Conservation (phyloP, 2,113 vertebrate genomes). For the Scomber colias region DNA sequence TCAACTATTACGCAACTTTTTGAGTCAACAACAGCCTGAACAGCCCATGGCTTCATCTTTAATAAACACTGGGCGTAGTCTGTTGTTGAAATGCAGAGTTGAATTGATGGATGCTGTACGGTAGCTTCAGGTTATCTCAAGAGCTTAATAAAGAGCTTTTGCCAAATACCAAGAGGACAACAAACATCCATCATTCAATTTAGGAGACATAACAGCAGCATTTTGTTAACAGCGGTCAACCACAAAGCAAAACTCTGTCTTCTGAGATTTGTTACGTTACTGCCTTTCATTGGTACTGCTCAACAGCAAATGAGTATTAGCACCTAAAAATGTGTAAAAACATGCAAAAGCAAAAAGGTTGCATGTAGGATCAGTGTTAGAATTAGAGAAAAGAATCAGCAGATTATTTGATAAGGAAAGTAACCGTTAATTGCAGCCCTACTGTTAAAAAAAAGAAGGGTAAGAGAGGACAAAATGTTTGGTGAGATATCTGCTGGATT, state of each 20-base stretch:
- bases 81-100: conserved; percentile 5
- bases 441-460: neutral
- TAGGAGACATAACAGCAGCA: neutral
- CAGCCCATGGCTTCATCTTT: neutral
- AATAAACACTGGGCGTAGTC: neutral
- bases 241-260: no score
- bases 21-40: neutral
- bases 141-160: neutral
- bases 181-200: neutral
- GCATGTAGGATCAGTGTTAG: no score
- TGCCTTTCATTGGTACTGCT: no score
- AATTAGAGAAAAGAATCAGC: no score
- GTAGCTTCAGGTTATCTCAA: neutral
- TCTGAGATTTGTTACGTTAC: no score
- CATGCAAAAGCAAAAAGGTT: no score
- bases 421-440: no score
- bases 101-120: neutral
- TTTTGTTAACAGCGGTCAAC: neutral
- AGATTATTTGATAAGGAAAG: no score
- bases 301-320: no score
- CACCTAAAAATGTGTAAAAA: no score
- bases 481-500: neutral
- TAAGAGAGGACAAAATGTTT: neutral
- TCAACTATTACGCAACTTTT: conserved; percentile 2
- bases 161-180: neutral